Evolutionary conservation across 2,797 vertebrate species (phyloP).

Genomic region (Hoplostethus mediterraneus): DNA sequence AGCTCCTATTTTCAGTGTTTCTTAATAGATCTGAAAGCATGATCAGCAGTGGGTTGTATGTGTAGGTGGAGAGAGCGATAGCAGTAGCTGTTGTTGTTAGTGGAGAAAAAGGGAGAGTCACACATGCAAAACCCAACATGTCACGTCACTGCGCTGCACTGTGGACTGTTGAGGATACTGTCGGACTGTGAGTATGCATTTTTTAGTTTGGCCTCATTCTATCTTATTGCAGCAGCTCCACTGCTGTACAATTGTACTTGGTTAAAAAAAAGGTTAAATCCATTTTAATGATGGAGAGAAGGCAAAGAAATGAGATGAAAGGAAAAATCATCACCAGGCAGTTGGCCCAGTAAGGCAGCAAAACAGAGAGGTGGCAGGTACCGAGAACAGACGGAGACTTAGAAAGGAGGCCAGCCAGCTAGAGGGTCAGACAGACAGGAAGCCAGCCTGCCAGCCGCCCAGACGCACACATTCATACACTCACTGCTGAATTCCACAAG

Average conservation of each 20-base stretch:
- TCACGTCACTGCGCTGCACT: no score
- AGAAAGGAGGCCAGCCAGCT: slow-evolving; percentile 27
- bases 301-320: not conserved
- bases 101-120: no score
- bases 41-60: no score
- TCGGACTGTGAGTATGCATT: not conserved
- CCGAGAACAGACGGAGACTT: slow-evolving; percentile 6
- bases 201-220: not conserved
- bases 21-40: no score
- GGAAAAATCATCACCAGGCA: slow-evolving; percentile 11
- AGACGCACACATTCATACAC: slow-evolving; percentile 12
- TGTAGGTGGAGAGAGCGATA: no score
- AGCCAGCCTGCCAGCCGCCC: slow-evolving; percentile 6
- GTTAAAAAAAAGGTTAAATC: not conserved
- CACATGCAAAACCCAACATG: no score
- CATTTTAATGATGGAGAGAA: not conserved
- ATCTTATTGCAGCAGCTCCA: not conserved
- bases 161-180: no score
- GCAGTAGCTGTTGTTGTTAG: no score
- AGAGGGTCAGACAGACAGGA: slow-evolving; percentile 20
- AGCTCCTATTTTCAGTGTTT: no score
- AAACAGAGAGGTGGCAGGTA: not conserved
- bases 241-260: not conserved
- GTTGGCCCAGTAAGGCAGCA: not conserved
- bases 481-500: slow-evolving; percentile 51